These are phyloP conservation scores for Cydia fagiglandana DNA, from an alignment of 1,140 invertebrate species.

Conservation along the genomic window DNA sequence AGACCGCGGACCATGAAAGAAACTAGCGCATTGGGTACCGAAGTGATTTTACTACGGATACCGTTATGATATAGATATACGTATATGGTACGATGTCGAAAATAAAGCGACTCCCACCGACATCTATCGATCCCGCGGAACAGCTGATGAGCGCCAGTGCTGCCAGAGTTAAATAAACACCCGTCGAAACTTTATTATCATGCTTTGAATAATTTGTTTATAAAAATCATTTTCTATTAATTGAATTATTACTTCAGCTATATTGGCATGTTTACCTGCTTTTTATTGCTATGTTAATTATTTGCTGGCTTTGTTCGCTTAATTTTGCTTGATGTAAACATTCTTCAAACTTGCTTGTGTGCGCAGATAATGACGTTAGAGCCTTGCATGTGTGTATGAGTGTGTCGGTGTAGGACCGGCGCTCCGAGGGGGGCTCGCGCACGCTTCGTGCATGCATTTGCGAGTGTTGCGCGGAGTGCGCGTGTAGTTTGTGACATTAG, in stretches of 20 bases:
- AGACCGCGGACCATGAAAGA: slow-evolving; percentile 58
- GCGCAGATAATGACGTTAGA: slow-evolving; percentile 37
- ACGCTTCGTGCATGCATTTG: slow-evolving; percentile 65
- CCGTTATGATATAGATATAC: slow-evolving; percentile 62
- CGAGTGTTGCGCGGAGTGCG: slow-evolving; percentile 66
- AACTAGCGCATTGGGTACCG: slow-evolving; percentile 59
- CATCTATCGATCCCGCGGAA: slow-evolving; percentile 73
- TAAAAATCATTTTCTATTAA: background rate
- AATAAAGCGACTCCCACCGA: slow-evolving; percentile 76
- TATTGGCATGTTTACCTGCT: background rate
- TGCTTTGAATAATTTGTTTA: background rate
- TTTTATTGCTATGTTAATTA: background rate
- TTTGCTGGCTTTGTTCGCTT: background rate
- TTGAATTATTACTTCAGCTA: background rate
- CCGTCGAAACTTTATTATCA: background rate
- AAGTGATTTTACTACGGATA: slow-evolving; percentile 72
- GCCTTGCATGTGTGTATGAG: slow-evolving; percentile 43
- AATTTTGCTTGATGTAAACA: slow-evolving; percentile 23
- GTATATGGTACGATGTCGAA: slow-evolving; percentile 55
- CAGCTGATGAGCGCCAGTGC: slow-evolving; percentile 62
- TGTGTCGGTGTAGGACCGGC: slow-evolving; percentile 41
- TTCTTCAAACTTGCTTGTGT: slow-evolving; percentile 36
- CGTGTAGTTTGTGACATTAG: slow-evolving; percentile 63
- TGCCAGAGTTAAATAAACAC: slow-evolving; percentile 49
- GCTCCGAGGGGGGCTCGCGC: slow-evolving; percentile 50